phyloP scores from a whole-genome alignment of 2,113 vertebrate species.

The Blennius ocellaris region DNA sequence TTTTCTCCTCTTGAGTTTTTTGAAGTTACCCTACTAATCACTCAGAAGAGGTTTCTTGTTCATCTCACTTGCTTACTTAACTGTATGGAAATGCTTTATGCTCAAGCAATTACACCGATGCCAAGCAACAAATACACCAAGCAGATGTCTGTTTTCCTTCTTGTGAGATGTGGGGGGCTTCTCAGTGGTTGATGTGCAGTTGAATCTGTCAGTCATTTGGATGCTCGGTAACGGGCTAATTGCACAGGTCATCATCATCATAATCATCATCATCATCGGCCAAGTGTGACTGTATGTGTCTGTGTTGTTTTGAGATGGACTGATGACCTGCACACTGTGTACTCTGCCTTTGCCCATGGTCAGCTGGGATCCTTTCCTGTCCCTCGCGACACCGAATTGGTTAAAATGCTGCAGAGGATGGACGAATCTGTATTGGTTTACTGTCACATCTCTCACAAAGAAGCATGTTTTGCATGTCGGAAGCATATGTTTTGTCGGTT shows the following conservation, averaged over 20 bases:
- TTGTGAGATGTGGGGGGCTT: constrained; percentile 20
- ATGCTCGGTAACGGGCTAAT: constrained; percentile 44
- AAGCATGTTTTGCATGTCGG: not conserved
- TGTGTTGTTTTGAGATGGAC: no score
- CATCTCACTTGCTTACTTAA: constrained; percentile 22
- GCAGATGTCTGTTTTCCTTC: constrained; percentile 50
- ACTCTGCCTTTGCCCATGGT: no score
- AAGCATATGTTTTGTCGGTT: not conserved
- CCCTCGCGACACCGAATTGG: no score
- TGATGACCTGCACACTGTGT: no score
- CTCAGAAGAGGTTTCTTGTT: constrained; percentile 36
- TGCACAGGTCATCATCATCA: constrained; percentile 37
- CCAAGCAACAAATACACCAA: constrained; percentile 51
- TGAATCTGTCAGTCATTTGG: constrained; percentile 46
- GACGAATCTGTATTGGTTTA: constrained; percentile 16
- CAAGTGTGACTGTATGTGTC: no score
- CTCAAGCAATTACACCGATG: constrained; percentile 38
- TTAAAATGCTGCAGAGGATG: no score
- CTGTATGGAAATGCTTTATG: constrained; percentile 55
- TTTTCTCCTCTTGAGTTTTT: constrained; percentile 22
- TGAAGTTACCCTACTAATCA: constrained; percentile 31
- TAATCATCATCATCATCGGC: constrained; percentile 36
- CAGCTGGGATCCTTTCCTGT: no score
- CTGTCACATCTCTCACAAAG: not conserved
- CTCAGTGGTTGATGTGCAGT: constrained; percentile 40